A percentile compares a stretch with the other conserved stretches of the same genome.
phyloP scores from a whole-genome alignment of 2,797 vertebrate genomes.

The Poeciliopsis turneri region DNA sequence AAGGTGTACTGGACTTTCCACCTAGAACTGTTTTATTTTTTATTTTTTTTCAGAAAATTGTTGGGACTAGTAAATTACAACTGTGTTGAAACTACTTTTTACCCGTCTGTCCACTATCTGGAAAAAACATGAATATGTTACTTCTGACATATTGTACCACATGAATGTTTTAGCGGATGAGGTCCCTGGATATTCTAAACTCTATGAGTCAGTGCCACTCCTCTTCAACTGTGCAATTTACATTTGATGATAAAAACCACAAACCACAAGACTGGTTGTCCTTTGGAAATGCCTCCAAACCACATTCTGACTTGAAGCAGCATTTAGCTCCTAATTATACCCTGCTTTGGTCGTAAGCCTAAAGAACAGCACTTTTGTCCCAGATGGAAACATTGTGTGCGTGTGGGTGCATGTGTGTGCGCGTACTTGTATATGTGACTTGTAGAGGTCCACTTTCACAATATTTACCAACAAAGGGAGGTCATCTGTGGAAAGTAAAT shows the following conservation, averaged over 20 bases:
- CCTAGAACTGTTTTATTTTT: conserved; percentile 34
- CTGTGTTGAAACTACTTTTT: conserved; percentile 78
- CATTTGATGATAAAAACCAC: conserved; percentile 87
- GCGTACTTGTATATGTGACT: not conserved
- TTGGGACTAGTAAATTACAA: conserved; percentile 75
- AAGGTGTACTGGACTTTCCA: conserved; percentile 68
- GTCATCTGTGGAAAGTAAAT: too few species aligned
- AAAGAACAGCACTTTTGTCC: conserved; percentile 78
- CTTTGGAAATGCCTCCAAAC: conserved; percentile 82
- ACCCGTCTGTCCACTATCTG: conserved; percentile 78
- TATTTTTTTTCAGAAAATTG: conserved; percentile 55
- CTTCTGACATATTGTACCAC: conserved; percentile 79
- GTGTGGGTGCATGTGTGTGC: not conserved
- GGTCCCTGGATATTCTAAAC: conserved; percentile 82
- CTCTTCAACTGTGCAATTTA: conserved; percentile 84
- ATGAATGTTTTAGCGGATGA: conserved; percentile 80
- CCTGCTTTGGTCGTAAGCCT: conserved; percentile 73
- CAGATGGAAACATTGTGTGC: conserved; percentile 81
- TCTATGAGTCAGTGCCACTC: conserved; percentile 83
- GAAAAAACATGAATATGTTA: conserved; percentile 78
- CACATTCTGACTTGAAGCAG: conserved; percentile 85
- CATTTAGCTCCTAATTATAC: conserved; percentile 86
- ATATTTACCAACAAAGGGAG: too few species aligned
- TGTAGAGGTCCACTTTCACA: too few species aligned
- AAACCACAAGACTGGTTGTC: conserved; percentile 85